These are phyloP conservation scores for Ectropis grisescens DNA, from an alignment of 1,140 invertebrate genomes.

Conservation along the genomic window DNA sequence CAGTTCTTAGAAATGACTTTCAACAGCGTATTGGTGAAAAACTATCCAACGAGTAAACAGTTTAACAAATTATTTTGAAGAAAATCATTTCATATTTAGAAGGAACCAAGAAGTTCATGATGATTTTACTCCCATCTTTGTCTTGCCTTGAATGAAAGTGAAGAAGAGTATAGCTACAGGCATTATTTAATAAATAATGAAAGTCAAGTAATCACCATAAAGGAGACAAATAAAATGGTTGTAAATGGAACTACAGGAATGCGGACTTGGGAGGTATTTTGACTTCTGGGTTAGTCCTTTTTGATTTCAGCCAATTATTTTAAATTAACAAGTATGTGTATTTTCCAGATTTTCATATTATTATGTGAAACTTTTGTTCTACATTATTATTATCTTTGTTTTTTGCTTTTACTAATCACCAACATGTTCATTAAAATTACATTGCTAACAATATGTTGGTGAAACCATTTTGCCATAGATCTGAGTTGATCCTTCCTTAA, in stretches of 20 bases:
- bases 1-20: slow-evolving; percentile 34
- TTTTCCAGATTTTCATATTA: too few species aligned
- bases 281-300: too few species aligned
- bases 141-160: slow-evolving; percentile 20
- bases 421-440: too few species aligned
- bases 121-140: slow-evolving; percentile 41
- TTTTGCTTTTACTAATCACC: too few species aligned
- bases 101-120: slow-evolving; percentile 52
- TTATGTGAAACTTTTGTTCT: too few species aligned
- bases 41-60: slow-evolving; percentile 34
- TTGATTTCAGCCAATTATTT: too few species aligned
- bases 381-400: too few species aligned
- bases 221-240: slow-evolving; percentile 56
- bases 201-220: slow-evolving; percentile 34
- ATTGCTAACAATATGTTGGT: too few species aligned
- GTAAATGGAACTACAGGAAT: slow-evolving; percentile 56
- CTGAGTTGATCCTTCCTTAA: too few species aligned
- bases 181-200: slow-evolving; percentile 41
- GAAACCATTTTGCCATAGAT: too few species aligned
- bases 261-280: slow-evolving; percentile 52
- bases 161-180: slow-evolving; percentile 26
- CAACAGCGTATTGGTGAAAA: slow-evolving; percentile 22
- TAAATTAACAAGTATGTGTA: too few species aligned
- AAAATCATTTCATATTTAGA: slow-evolving; percentile 39
- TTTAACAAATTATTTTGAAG: slow-evolving; percentile 45